These are phyloP conservation scores for Tragopan temminckii DNA, from an alignment of 2,797 vertebrate genomes.

Conservation along the genomic window DNA sequence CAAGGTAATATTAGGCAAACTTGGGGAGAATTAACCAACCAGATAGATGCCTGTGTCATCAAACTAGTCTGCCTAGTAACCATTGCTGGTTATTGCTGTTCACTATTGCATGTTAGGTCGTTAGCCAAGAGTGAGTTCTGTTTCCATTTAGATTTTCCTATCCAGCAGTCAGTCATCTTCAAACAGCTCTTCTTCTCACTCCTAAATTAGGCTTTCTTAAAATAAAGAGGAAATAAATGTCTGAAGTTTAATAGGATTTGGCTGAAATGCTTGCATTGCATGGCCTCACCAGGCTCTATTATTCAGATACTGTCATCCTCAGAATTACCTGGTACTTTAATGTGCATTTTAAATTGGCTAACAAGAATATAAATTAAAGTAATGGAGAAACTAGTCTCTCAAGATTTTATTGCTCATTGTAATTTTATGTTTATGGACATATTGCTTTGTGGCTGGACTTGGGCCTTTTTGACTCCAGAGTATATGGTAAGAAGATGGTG, in stretches of 20 bases:
- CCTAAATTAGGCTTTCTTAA: conserved; percentile 28
- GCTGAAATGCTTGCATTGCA: neutral
- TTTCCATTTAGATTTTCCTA: neutral
- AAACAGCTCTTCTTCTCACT: neutral
- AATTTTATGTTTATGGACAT: conserved; percentile 44
- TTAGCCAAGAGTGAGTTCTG: neutral
- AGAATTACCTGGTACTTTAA: conserved; percentile 36
- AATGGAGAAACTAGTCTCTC: conserved; percentile 32
- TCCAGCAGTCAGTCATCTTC: neutral
- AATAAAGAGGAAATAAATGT: conserved; percentile 18
- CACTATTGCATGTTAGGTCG: neutral
- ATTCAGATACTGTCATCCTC: conserved; percentile 21
- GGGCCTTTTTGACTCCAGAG: neutral
- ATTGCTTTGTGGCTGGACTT: neutral
- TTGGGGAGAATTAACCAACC: neutral
- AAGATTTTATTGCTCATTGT: conserved; percentile 44
- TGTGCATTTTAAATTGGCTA: conserved; percentile 56
- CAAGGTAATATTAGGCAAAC: neutral
- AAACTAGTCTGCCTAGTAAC: neutral
- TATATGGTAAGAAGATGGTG: neutral
- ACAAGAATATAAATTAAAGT: conserved; percentile 61
- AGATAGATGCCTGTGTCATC: neutral
- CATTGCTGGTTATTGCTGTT: neutral
- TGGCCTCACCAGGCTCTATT: conserved; percentile 11
- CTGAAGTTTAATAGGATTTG: conserved; percentile 12